Conservation (phyloP, 2,888 invertebrate genomes). For the Tetheella fluctuosa region DNA sequence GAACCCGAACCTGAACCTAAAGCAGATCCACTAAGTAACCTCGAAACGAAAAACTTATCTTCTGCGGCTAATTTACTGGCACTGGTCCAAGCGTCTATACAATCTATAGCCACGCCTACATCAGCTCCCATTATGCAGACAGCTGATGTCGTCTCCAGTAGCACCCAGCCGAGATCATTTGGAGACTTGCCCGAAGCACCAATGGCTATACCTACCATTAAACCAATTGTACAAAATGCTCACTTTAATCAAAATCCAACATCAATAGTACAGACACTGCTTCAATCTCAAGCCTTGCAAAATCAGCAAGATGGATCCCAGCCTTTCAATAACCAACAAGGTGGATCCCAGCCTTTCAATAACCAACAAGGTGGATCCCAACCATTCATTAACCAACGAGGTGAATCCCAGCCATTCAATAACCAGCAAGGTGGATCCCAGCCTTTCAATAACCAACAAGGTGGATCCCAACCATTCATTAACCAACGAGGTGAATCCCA, state of each 20-base stretch:
- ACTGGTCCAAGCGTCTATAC: constrained; percentile 70
- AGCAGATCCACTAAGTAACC: constrained; percentile 27
- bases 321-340: neutral
- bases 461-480: neutral
- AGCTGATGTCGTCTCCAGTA: constrained; percentile 53
- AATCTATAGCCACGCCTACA: constrained; percentile 44
- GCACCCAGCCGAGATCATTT: constrained; percentile 65
- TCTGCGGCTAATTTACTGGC: constrained; percentile 70
- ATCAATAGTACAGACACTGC: neutral
- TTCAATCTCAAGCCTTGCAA: constrained; percentile 6
- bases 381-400: too few relatives aligned
- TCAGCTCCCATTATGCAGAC: constrained; percentile 27
- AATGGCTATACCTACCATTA: constrained; percentile 15
- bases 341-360: neutral
- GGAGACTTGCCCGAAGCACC: constrained; percentile 59
- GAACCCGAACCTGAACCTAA: constrained; percentile 22
- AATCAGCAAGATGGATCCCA: neutral
- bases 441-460: neutral
- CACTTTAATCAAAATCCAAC: constrained; percentile 1
- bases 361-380: neutral
- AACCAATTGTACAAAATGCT: constrained; percentile 21
- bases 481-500: neutral
- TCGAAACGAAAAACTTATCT: constrained; percentile 51
- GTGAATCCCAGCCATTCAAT: neutral
- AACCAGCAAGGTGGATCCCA: neutral